Evolutionary conservation across 2,888 invertebrate species (phyloP), one percentile per base, ranked within the genome.

Genomic region (Diarsia dahlii): DNA sequence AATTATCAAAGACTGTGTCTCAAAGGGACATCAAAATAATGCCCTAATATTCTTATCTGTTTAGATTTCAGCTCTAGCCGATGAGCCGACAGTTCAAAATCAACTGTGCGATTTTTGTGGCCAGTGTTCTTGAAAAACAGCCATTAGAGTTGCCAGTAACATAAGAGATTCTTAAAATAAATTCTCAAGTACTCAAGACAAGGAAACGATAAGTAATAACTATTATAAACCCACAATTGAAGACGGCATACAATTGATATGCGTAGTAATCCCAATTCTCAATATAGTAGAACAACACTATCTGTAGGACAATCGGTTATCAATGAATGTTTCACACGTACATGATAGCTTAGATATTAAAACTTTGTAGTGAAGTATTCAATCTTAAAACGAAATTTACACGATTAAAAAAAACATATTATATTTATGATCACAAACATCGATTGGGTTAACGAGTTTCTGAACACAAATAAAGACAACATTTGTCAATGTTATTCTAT

Each of bases 281-380:
- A 67, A 66, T 52, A 54, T 68, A 56, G 34, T 62, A 71, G 76
- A 81, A 85, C 86, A 85, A 85, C 81, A 85, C 81, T 84, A 85
- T 78, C 71, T 62, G 28, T 74, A 39, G 2, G 12, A 75, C 46
- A 63, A 48, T 72, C 63, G 0, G 34, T 76, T 80, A 68, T 80
- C 71, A 71, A 62, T 73, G 15, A 34, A 23, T 12, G n/a, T 58
- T 67, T 62, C 48, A 45, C 71, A 70, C 63, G 58, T 64, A 58
- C 2, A 50, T 34, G 52, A 76, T 52, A 64, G 5, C 62, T 62
- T 54, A 6, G 58, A 54, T 70, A 76, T 65, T 65, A 45, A 64
- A 28, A 46, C 10, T 62, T 28, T 45, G 6, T 10, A 62, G 20
- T 45, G 3, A 50, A 8, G 46, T 50, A 54, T 54, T 54, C 10